These are phyloP conservation scores for Stichodactyla helianthus DNA, from an alignment of 64 coral and sea anemone species.

Conservation along the genomic window DNA sequence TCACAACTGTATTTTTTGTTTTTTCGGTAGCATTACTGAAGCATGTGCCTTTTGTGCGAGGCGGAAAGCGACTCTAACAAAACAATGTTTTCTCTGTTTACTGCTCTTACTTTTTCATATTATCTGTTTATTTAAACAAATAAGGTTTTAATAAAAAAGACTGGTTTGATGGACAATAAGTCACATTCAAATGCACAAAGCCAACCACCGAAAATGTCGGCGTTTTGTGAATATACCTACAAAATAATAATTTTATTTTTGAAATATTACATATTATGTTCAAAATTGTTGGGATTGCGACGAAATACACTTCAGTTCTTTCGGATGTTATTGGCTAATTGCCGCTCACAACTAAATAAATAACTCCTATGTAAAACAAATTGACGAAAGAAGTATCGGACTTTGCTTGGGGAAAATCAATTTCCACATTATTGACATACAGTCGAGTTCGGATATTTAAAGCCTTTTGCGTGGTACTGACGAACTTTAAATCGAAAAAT, in stretches of 20 bases:
- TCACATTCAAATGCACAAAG: background rate
- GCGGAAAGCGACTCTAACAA: background rate
- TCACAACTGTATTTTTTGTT: too few relatives aligned
- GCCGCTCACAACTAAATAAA: background rate
- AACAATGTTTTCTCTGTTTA: background rate
- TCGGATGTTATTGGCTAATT: conserved; percentile 2
- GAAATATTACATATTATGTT: background rate
- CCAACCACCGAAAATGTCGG: background rate
- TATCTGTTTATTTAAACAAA: conserved; percentile 12
- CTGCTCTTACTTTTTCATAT: background rate
- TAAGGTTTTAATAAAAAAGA: background rate
- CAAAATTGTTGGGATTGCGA: background rate
- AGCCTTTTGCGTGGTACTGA: background rate
- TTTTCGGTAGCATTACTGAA: too few relatives aligned
- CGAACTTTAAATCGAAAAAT: background rate
- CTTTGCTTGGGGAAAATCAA: background rate
- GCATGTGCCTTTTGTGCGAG: too few relatives aligned
- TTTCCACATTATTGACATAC: background rate
- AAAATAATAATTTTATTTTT: background rate
- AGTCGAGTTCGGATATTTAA: background rate
- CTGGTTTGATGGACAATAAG: background rate
- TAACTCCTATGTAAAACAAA: background rate
- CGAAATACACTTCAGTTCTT: background rate
- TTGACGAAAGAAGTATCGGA: background rate
- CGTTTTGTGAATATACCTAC: background rate